Percentiles rank a stretch among this genome's conserved stretches.
Evolutionary conservation across 2,113 vertebrate species (phyloP).

Genomic region (Gobius niger): DNA sequence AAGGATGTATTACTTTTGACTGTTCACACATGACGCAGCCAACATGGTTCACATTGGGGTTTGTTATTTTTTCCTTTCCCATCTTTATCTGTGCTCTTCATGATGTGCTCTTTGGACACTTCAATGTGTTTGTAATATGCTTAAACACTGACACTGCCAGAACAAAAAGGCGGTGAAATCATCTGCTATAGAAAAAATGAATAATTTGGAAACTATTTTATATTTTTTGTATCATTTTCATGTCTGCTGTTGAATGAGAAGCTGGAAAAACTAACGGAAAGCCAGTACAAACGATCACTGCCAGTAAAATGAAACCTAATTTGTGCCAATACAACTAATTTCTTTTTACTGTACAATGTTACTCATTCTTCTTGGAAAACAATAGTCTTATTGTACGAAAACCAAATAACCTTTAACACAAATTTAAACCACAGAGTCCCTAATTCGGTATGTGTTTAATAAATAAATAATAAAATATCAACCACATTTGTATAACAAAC

Average conservation of each 20-base stretch:
- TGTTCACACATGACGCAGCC: no score
- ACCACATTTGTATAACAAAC: constrained; percentile 58
- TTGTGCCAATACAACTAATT: constrained; percentile 6
- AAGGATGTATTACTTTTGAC: no score
- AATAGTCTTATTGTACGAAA: background rate
- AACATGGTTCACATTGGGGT: background rate
- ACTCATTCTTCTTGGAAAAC: constrained; percentile 4
- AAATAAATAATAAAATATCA: constrained; percentile 72
- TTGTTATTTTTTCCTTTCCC: background rate
- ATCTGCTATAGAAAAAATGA: constrained; percentile 19
- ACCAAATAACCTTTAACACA: constrained; percentile 21
- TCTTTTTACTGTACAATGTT: background rate
- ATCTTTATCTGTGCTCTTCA: no score
- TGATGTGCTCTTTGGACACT: background rate
- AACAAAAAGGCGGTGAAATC: constrained; percentile 16
- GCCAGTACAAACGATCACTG: constrained; percentile 34
- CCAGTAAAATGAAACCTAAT: constrained; percentile 34
- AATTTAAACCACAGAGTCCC: constrained; percentile 30
- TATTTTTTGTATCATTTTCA: constrained; percentile 20
- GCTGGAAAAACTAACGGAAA: constrained; percentile 32
- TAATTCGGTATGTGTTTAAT: constrained; percentile 71
- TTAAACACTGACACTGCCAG: constrained; percentile 28
- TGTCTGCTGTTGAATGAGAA: constrained; percentile 17
- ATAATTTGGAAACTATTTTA: background rate
- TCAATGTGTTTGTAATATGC: constrained; percentile 3